These are phyloP conservation scores for Balearica regulorum DNA, from an alignment of 2,797 vertebrate genomes.

Conservation along the genomic window DNA sequence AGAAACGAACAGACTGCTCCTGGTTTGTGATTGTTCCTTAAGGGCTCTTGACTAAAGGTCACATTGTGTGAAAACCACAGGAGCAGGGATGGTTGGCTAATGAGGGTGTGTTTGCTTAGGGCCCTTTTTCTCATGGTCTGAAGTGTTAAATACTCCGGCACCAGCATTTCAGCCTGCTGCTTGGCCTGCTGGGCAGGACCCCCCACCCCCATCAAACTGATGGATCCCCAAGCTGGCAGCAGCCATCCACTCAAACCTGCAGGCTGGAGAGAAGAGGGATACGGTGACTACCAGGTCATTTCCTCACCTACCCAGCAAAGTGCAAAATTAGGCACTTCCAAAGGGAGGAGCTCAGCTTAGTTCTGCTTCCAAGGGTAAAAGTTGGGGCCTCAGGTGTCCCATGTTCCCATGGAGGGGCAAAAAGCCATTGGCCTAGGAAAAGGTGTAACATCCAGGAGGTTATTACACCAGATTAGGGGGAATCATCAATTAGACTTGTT, in stretches of 20 bases:
- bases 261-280: not conserved
- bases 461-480: rapidly evolving
- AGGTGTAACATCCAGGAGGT: not conserved
- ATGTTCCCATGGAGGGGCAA: rapidly evolving
- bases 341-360: not conserved
- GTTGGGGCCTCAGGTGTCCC: not conserved
- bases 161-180: rapidly evolving
- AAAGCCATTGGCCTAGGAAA: not conserved
- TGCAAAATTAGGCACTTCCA: not conserved
- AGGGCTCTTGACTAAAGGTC: slow-evolving; percentile 55
- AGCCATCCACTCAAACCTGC: not conserved
- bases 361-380: not conserved
- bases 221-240: not conserved
- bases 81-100: not conserved
- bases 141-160: not conserved
- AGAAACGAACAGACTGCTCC: slow-evolving; percentile 37
- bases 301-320: not conserved
- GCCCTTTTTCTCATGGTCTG: not conserved
- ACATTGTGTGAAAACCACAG: slow-evolving; percentile 16
- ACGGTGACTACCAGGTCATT: not conserved
- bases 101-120: not conserved
- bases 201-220: not conserved
- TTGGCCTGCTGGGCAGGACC: not conserved
- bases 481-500: not conserved
- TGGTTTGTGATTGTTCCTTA: slow-evolving; percentile 4